A percentile compares a stretch with the other conserved stretches of the same genome.
Evolutionary conservation across 2,113 vertebrate genomes (phyloP).

Genomic region (Lutjanus erythropterus): DNA sequence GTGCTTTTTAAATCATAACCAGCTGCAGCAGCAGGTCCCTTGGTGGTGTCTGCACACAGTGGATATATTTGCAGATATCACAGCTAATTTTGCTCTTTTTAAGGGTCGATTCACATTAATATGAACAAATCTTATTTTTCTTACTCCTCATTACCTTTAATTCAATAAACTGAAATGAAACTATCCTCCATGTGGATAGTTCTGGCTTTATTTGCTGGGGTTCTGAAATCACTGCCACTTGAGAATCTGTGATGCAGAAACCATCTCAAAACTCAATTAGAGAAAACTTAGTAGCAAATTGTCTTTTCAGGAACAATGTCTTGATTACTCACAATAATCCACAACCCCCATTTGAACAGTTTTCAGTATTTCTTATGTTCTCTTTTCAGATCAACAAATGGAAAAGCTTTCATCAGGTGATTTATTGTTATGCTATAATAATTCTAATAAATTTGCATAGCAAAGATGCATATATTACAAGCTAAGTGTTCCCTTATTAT

Average conservation of each 20-base stretch:
- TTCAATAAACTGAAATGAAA: neutral
- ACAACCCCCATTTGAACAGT: neutral
- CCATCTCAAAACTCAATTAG: neutral
- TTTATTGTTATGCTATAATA: neutral
- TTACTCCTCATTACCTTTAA: neutral
- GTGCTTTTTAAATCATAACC: no score
- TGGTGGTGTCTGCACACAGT: no score
- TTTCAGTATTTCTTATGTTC: neutral
- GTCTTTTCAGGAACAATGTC: no score
- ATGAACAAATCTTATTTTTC: neutral
- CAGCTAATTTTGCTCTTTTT: no score
- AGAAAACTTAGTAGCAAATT: no score
- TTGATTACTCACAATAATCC: neutral
- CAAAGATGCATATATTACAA: neutral
- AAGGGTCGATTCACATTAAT: neutral
- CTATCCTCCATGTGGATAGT: neutral
- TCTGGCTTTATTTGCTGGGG: neutral
- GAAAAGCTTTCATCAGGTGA: slow-evolving; percentile 10
- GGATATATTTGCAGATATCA: no score
- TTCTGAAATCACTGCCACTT: neutral
- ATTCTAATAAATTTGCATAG: neutral
- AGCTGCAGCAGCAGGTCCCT: no score
- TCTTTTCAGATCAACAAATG: neutral
- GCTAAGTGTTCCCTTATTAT: neutral
- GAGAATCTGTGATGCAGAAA: neutral